A percentile compares a stretch with the other conserved stretches of the same genome.
phyloP scores from a whole-genome alignment of 2,113 vertebrate species.

The Lamprologus callipterus region DNA sequence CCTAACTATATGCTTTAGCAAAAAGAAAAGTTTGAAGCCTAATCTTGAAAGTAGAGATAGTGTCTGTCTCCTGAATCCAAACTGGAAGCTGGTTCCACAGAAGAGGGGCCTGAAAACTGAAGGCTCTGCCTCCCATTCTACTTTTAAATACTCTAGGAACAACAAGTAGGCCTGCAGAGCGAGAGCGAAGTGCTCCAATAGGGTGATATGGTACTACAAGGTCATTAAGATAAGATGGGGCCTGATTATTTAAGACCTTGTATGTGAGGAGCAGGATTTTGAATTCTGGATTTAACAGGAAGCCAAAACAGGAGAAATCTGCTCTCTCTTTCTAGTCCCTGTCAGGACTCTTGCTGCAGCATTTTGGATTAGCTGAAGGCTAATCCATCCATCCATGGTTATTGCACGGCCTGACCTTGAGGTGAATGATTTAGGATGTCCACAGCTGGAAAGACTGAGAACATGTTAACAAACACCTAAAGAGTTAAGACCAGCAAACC shows the following conservation, averaged over 20 bases:
- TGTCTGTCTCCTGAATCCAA: no score
- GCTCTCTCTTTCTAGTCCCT: not conserved
- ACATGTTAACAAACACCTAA: not conserved
- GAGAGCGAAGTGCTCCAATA: not conserved
- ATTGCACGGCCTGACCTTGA: not conserved
- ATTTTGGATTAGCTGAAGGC: not conserved
- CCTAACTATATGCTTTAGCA: no score
- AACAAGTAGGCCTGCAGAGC: no score
- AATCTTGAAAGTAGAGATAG: no score
- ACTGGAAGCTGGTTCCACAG: no score
- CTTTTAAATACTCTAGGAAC: no score
- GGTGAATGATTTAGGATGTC: not conserved
- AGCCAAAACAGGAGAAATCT: accelerated
- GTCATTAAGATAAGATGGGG: not conserved
- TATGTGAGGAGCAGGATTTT: not conserved
- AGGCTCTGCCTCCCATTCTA: no score
- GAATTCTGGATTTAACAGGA: not conserved
- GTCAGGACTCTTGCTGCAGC: not conserved
- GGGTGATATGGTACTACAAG: not conserved
- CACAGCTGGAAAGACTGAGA: not conserved
- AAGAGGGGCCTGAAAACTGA: no score
- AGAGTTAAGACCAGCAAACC: not conserved
- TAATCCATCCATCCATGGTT: not conserved
- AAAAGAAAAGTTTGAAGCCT: no score
- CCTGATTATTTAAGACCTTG: not conserved